Base-by-base conservation (phyloP, 2,888 invertebrate species). In the Apamea monoglypha region DNA sequence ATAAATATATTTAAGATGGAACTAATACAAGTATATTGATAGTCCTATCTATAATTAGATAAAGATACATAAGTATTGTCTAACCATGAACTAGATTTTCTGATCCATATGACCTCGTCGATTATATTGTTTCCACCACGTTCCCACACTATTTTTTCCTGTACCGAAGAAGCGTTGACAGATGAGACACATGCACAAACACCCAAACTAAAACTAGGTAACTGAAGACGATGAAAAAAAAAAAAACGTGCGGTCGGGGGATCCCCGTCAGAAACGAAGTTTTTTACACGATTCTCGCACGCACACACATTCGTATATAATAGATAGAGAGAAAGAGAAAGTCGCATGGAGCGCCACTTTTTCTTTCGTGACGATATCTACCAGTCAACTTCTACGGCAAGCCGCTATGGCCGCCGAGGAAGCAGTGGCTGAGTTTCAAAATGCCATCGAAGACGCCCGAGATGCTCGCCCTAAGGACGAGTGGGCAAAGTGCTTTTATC, bases 51-150 rank as follows among this genome's bases (percentile, higher is more conserved):
- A 10, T 44, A 56, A 32, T 32, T n/a, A 50, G 59, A 75, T 67
- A 80, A 50, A 40, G 7, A 64, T n/a, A 21, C 18, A 59, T 29
- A 40, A 4, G 32, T 47, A 79, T 12, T 47, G 16, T 67, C 25
- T 59, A 32, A 53, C 76, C 59, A 25, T 80, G 80, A 82, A 32
- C 50, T 80, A 67, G 21, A 59, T 80, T n/a, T 67, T 44, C 40
- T 53, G 53, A 77, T 76, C 18, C 25, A 16, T 50, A 2, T 53
- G 50, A 44, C 76, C 76, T 82, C 47, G 25, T 59, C 2, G 14
- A 40, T 44, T 29, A 21, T 18, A 6, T 68, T 36, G 47, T 56
- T 53, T 36, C 12, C 29, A 29, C 1, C 5, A 69, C 8, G n/a
- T 78, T 81, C 81, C 63, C 83, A 83, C 40, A 25, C 32, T 32